Evolutionary conservation across 2,797 vertebrate species (phyloP), one percentile per base, ranked within the genome.

Genomic region (Enteromius viviparus): DNA sequence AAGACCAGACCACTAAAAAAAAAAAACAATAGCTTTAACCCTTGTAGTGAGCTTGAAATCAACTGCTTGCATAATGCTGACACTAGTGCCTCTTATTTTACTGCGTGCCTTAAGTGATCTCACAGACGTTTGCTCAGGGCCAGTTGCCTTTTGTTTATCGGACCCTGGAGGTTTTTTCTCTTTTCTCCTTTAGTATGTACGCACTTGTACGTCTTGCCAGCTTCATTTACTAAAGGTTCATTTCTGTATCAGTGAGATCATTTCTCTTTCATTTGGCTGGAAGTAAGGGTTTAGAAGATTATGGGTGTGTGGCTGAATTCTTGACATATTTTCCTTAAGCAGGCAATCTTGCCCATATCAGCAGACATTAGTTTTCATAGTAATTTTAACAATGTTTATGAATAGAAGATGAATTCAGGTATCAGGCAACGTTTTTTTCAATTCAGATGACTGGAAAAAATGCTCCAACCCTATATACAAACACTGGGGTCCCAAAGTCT

Each of bases 61-160:
- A 94, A 92, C 95, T 93, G 95, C 96, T 96, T 96, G 94, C 95
- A 94, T 80, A 93, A 80, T 93, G 94, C 94, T 84, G 12, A 89
- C 93, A 94, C 92, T 94, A 95, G 87, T 86, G 87, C 94, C 91
- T 91, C 91, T 90, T 90, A 65, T 51, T 76, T 76, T 68, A 83
- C 69, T 53, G 66, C 87, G 91, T 88, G 87, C 85, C 80, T 85
- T 90, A 45, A 87, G 82, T 89, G 89, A 91, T 90, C 89, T 84
- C 81, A 86, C 85, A 89, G 86, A 91, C 87, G 92, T 76, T 76
- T 90, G 92, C 94, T 95, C 89, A 55, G 92, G 92, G 91, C 91
- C 89, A 84, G 89, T 34, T 80, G 90, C 80, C 90, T 85, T 83
- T 82, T 92, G 87, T 86, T 87, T 87, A 34, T 91, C 91, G 93